Base-by-base conservation (phyloP, 2,888 invertebrate species). In the Xestia sexstrigata region DNA sequence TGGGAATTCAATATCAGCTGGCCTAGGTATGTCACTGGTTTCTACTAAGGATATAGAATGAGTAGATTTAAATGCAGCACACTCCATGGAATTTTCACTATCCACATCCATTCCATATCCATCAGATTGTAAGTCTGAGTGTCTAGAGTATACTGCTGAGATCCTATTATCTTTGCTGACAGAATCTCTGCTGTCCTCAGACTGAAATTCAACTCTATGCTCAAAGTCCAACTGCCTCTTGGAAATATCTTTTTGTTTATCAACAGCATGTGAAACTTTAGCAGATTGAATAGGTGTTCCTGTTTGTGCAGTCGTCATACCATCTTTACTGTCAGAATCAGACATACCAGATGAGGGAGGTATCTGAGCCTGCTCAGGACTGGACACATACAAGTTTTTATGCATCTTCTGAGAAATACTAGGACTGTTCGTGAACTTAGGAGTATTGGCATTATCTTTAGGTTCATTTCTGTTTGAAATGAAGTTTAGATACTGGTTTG, bases 51-150 rank as follows among this genome's bases (percentile, higher is more conserved):
- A 96, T 86, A 97, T 97, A 20, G 96, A 97, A 90, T 96, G 96
- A 42, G 94, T 95, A 2, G 97, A 96, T 89, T 96, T 97, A 85
- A 94, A 97, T 75, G 94, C 91, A n/a, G 93, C 94, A 91, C 96
- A 95, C 89, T 97, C 97, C 96, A 96, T 96, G 8, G 97, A 97
- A 89, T 96, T 97, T 90, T 97, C 97, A 89, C 97, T 97, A 88
- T 97, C 97, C 62, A 97, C 92, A 87, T 97, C 97, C 97, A 97
- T 97, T 52, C 96, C 96, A 87, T 95, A 96, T 7, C 96, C 95
- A 87, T 97, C 96, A 23, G 96, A 96, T 70, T 95, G 96, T 83
- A 94, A 93, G 77, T 96, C 95, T 0, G 96, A 96, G 73, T 95
- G 96, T 78, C 96, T 93, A 2, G 97, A 96, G 85, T 95, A 95